phyloP scores from a whole-genome alignment of 2,888 invertebrate genomes.

The Rambutsinella grinnellia region DNA sequence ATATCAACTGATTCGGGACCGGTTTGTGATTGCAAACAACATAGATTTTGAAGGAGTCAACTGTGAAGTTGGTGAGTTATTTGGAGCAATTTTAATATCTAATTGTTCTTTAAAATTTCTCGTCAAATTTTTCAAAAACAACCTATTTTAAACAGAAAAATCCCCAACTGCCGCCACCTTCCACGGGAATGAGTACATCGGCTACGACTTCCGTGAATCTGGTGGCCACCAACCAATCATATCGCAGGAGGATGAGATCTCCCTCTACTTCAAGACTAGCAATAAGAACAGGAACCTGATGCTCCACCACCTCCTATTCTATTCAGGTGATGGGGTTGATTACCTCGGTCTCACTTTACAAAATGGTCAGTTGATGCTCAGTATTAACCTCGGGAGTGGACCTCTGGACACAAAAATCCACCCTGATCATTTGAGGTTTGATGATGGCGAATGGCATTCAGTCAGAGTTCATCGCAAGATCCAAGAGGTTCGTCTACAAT shows the following conservation, averaged over 20 bases:
- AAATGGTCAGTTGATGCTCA: slow-evolving; percentile 89
- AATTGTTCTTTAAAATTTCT: too few species aligned
- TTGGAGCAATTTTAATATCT: too few species aligned
- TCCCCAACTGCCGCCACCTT: slow-evolving; percentile 95
- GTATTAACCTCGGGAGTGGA: slow-evolving; percentile 91
- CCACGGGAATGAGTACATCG: slow-evolving; percentile 90
- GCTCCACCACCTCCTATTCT: slow-evolving; percentile 88
- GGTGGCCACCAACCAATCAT: slow-evolving; percentile 86
- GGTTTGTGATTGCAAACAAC: slow-evolving; percentile 93
- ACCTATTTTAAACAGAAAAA: slow-evolving; percentile 79
- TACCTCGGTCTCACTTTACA: slow-evolving; percentile 81
- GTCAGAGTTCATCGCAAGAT: slow-evolving; percentile 89
- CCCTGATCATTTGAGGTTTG: slow-evolving; percentile 89
- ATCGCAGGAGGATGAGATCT: slow-evolving; percentile 91
- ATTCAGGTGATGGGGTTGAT: slow-evolving; percentile 79
- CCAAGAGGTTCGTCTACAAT: too few species aligned
- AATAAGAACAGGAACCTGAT: background rate
- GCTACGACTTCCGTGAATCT: slow-evolving; percentile 88
- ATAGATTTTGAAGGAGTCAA: slow-evolving; percentile 93
- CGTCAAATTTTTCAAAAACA: too few species aligned
- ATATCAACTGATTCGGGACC: slow-evolving; percentile 96
- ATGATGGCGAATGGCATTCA: slow-evolving; percentile 97
- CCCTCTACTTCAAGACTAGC: slow-evolving; percentile 91
- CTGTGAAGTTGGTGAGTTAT: slow-evolving; percentile 88
- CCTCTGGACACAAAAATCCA: slow-evolving; percentile 91